Base-by-base conservation (phyloP, 2,888 invertebrate species). In the Itoplectis maculator region DNA sequence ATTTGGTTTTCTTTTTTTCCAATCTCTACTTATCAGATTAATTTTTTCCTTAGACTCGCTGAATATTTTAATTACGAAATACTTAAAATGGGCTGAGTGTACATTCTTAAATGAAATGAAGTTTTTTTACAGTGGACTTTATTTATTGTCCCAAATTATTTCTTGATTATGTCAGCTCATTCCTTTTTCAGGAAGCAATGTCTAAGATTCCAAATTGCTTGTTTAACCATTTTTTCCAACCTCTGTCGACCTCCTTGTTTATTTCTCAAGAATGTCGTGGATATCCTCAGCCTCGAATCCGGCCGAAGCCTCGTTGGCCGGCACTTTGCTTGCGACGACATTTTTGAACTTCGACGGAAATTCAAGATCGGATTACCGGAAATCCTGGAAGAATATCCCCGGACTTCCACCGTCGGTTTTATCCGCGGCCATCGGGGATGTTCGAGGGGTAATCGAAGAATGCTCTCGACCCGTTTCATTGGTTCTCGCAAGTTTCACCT, bases 1-100 rank as follows among this genome's bases (percentile, higher is more conserved):
- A 29, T 56, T 66, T 54, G 40, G 65, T 74, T 37, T 40, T 65
- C 15, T 65, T 47, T 35, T 63, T 76, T 74, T 61, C 54, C 63
- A 35, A 54, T 37, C 35, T 29, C 40, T 11, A 29, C 29, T 29
- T 29, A 29, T 29, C 29, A 29, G 29, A 2, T 45, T 56, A 40
- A 15, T 3, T 51, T 51, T 51, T 51, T 51, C 0, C 18, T 18
- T 51, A 4, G 3, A 3, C 3, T 45, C 13, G n/a, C 4, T n/a
- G 45, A 45, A 45, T n/a, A 11, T 13, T 13, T 45, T n/a, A n/a
- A 45, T 45, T 9, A 11, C n/a, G 13, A 45, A 29, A 29, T 29
- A 29, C 29, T 29, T 5, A 29, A 29, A 29, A 29, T 29, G 29
- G 3, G 5, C 29, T 5, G 29, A 29, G 5, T 3, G 29, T 29